These are phyloP conservation scores for Bombus vancouverensis DNA, from an alignment of 1,140 invertebrate species.

Conservation along the genomic window DNA sequence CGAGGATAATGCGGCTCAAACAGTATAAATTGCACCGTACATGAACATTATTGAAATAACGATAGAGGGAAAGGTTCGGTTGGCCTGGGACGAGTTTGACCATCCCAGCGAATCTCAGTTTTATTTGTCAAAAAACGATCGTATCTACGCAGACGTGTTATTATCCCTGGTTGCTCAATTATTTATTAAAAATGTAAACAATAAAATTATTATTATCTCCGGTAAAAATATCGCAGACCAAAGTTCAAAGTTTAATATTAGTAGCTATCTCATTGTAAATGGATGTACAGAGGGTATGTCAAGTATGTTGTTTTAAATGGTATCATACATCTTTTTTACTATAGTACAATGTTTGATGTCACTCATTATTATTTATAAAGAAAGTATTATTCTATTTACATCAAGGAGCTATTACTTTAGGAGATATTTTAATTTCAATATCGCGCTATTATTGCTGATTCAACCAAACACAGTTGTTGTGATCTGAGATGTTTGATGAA, in stretches of 20 bases:
- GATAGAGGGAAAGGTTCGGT: conserved; percentile 23
- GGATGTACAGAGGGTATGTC: too few species aligned
- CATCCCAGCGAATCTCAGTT: background rate
- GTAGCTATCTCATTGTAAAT: too few species aligned
- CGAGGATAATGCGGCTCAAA: conserved; percentile 41
- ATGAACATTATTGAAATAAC: conserved; percentile 55
- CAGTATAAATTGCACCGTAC: conserved; percentile 40
- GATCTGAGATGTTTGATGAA: too few species aligned
- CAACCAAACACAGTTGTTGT: too few species aligned
- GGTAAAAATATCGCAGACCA: background rate
- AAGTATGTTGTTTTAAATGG: too few species aligned
- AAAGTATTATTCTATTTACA: too few species aligned
- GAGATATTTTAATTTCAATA: background rate
- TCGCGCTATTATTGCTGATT: too few species aligned
- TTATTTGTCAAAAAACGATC: background rate
- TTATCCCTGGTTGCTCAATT: too few species aligned
- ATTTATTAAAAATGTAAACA: too few species aligned
- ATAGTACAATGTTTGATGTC: too few species aligned
- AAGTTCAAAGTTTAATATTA: background rate
- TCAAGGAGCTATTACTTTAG: background rate
- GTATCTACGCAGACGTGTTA: background rate
- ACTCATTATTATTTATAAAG: too few species aligned
- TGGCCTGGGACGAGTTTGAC: background rate
- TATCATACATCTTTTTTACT: too few species aligned
- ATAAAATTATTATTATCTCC: background rate